Conservation (phyloP, 1,140 invertebrate genomes). For the Argopecten irradians region DNA sequence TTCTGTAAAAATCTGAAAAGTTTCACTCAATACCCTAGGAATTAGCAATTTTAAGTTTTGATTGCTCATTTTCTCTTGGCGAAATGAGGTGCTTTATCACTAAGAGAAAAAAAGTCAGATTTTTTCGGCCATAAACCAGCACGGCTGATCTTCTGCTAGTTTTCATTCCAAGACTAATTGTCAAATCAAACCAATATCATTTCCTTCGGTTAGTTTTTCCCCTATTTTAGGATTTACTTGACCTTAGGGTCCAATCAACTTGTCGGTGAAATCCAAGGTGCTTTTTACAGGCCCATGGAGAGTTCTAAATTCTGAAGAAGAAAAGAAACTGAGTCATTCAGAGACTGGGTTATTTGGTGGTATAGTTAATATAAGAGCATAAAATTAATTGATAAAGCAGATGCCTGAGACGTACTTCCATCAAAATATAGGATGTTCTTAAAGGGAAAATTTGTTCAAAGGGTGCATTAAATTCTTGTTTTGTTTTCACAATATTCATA, state of each 20-base stretch:
- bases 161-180: background rate
- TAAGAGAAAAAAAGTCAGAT: background rate
- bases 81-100: background rate
- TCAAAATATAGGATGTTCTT: no score
- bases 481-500: no score
- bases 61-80: background rate
- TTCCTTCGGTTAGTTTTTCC: background rate
- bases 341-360: no score
- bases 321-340: background rate
- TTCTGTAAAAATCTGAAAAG: no score
- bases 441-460: no score
- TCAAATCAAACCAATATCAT: background rate
- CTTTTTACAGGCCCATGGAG: background rate
- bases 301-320: background rate
- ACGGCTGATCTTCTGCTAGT: background rate
- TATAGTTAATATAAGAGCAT: no score
- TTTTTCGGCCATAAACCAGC: background rate
- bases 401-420: no score
- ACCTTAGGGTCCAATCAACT: background rate
- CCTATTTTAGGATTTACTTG: background rate
- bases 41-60: background rate
- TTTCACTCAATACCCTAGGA: no score
- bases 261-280: background rate
- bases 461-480: no score
- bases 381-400: no score